A percentile compares a stretch with the other conserved stretches of the same genome.
phyloP scores from a whole-genome alignment of 2,797 vertebrate genomes.

The Rhinophrynus dorsalis region DNA sequence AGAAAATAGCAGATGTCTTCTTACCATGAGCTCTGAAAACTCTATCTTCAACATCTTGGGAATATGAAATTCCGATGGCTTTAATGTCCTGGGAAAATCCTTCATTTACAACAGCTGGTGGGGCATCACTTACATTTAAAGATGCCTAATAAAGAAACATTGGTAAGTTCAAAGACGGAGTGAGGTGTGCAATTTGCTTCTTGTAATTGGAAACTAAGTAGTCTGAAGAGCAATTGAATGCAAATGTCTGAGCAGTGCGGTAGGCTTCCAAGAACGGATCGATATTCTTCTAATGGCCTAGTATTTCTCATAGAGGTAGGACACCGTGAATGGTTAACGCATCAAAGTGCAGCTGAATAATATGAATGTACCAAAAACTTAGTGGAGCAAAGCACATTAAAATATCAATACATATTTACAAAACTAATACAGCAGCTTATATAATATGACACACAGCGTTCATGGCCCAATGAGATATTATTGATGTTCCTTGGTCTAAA shows the following conservation, averaged over 20 bases:
- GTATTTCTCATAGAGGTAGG: conserved; percentile 24
- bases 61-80: conserved; percentile 81
- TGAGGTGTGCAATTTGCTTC: not conserved
- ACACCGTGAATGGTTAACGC: conserved; percentile 7
- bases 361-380: conserved; percentile 14
- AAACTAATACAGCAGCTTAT: not conserved
- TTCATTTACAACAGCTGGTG: conserved; percentile 83
- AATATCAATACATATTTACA: conserved; percentile 25
- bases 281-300: conserved; percentile 14
- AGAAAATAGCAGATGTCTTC: too few relatives aligned
- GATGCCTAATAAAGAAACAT: conserved; percentile 68
- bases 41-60: conserved; percentile 89
- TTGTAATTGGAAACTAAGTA: conserved; percentile 16
- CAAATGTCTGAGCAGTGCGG: not conserved
- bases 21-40: conserved; percentile 93
- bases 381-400: conserved; percentile 28
- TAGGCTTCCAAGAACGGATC: conserved; percentile 25
- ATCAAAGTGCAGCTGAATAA: conserved; percentile 3
- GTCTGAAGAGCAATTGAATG: conserved; percentile 25
- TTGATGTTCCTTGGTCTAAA: too few relatives aligned
- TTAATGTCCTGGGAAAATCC: conserved; percentile 88
- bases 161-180: not conserved
- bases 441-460: not conserved
- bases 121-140: conserved; percentile 79
- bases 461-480: not conserved